phyloP scores from a whole-genome alignment of 2,797 vertebrate genomes.

The Kryptolebias ocellatus region DNA sequence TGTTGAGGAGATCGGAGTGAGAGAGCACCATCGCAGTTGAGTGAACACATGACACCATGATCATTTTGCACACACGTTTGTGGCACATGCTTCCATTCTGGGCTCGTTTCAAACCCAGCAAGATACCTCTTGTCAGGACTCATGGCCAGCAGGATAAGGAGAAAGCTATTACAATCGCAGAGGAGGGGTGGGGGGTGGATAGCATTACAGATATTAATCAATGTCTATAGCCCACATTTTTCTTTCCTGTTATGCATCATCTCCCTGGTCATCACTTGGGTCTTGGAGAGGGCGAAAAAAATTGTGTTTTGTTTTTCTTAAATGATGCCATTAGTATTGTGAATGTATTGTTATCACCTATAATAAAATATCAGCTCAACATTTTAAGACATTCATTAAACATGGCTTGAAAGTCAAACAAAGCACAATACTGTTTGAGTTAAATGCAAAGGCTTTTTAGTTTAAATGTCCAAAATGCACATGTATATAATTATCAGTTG shows the following conservation, averaged over 20 bases:
- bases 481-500: constrained; percentile 74
- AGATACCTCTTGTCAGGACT: constrained; percentile 90
- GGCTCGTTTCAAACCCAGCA: constrained; percentile 96
- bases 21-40: constrained; percentile 89
- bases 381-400: constrained; percentile 84
- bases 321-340: constrained; percentile 65
- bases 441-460: constrained; percentile 66
- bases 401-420: constrained; percentile 82
- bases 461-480: background rate
- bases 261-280: constrained; percentile 85
- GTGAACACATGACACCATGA: constrained; percentile 91
- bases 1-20: constrained; percentile 85
- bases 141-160: constrained; percentile 80
- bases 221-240: constrained; percentile 90
- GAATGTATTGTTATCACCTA: constrained; percentile 70
- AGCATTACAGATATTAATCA: constrained; percentile 98
- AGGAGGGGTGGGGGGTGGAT: constrained; percentile 58
- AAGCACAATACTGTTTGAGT: constrained; percentile 78
- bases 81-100: constrained; percentile 91
- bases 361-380: constrained; percentile 75
- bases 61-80: constrained; percentile 86
- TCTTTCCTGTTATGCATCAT: constrained; percentile 92
- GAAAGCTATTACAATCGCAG: constrained; percentile 91
- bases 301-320: too few relatives aligned
- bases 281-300: constrained; percentile 40